Evolutionary conservation across 2,113 vertebrate genomes (phyloP), one percentile per base, ranked within the genome.

Genomic region (Rhinogobius similis): DNA sequence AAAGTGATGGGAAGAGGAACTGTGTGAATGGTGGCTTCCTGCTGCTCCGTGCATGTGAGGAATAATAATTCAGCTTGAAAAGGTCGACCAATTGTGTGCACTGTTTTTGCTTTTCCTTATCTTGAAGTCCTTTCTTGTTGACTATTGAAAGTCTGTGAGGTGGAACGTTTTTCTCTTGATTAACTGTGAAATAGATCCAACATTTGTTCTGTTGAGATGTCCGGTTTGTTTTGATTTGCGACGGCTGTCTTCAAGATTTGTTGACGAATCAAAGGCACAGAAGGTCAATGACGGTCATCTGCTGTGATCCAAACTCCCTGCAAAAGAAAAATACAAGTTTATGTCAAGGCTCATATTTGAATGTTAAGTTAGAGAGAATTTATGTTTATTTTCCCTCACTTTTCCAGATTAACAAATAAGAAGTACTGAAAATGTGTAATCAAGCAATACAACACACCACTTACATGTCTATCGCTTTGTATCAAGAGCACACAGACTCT

Each of bases 51-150:
- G 73, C 63, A 72, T 73, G 78, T 55, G 77, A 74, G 82, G 70
- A 83, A 86, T 80, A 86, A 77, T 78, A 77, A 79, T 88, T 88
- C 76, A 86, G 36, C 77, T 26, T 65, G 73, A 61, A 89, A 92
- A 92, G 84, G 88, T 92, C 84, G 78, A 63, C 61, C 73, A 39
- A 74, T 81, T 82, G 67, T 77, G 77, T 77, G 80, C 77, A 62
- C 58, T 82, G 78, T 53, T 52, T n/a, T 74, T 78, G 75, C 67
- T 58, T 29, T 18, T 26, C 26, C 23, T 58, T 58, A 58, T 58
- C 55, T 58, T 18, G 14, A 29, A 58, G 55, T 58, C 55, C 23
- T 61, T 61, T 20, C 38, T 61, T 61, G 27, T n/a, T 4, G 58
- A 38, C 38, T 61, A 61, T 61, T 61, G 38, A 61, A 36, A n/a